Percentiles rank a stretch among this genome's conserved stretches.
These are phyloP conservation scores for Alectura lathami DNA, from an alignment of 2,113 vertebrate species.

Conservation along the genomic window DNA sequence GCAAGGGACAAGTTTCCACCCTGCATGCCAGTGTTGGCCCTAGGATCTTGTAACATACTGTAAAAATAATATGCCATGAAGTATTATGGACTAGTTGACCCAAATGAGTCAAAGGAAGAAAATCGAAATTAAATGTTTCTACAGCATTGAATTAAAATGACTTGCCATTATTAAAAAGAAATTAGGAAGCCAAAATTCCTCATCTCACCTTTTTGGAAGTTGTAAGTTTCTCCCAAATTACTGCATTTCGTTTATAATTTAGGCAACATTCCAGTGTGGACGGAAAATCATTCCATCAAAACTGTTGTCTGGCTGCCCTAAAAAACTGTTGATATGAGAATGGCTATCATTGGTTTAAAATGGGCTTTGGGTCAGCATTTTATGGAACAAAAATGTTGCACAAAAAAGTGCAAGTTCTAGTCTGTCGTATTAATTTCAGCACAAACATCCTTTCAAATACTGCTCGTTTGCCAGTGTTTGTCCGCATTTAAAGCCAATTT, in stretches of 20 bases:
- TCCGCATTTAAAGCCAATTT: background rate
- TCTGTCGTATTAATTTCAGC: background rate
- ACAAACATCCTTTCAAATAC: background rate
- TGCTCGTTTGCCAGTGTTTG: background rate
- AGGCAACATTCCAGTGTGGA: background rate
- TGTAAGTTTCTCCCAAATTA: constrained; percentile 25
- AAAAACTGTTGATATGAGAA: background rate
- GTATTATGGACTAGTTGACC: constrained; percentile 38
- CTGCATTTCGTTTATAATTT: background rate
- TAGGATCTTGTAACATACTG: constrained; percentile 34
- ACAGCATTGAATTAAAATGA: background rate
- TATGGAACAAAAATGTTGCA: background rate
- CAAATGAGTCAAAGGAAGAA: constrained; percentile 62
- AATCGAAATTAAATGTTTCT: constrained; percentile 40
- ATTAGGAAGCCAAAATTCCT: background rate
- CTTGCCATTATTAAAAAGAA: constrained; percentile 11
- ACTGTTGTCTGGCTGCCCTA: background rate
- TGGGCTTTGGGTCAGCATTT: background rate
- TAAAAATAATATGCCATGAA: constrained; percentile 65
- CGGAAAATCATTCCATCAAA: constrained; percentile 3
- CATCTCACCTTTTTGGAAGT: constrained; percentile 25
- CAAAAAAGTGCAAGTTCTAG: background rate
- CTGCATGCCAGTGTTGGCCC: constrained; percentile 2
- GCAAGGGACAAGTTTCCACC: constrained; percentile 57
- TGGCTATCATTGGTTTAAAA: background rate